Conservation (phyloP, 2,113 vertebrate genomes). For the Pseudonaja textilis region DNA sequence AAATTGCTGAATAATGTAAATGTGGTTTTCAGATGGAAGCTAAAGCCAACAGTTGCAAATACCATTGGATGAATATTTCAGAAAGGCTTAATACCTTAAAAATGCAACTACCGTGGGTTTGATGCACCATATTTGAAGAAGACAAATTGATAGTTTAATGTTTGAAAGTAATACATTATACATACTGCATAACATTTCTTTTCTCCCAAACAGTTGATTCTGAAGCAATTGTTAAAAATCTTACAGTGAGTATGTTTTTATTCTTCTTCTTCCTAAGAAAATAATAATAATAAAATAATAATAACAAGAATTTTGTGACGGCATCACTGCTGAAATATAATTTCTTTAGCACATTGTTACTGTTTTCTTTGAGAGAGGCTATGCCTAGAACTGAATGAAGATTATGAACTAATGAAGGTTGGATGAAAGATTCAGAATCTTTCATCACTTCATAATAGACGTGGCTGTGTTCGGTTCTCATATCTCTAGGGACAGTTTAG, state of each 20-base stretch:
- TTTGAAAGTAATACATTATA: background rate
- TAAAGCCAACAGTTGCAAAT: background rate
- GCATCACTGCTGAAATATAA: background rate
- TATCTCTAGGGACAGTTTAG: background rate
- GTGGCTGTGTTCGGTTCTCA: background rate
- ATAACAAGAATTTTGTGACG: background rate
- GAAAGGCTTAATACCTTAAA: background rate
- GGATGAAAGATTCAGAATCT: background rate
- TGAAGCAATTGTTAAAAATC: conserved; percentile 84
- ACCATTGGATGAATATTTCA: background rate
- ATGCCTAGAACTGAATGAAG: background rate
- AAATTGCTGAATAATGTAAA: background rate
- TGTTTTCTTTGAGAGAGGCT: background rate
- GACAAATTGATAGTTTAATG: background rate
- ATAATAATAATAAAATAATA: conserved; percentile 1
- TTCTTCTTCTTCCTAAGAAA: conserved; percentile 14
- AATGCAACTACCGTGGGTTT: background rate
- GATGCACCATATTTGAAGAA: background rate
- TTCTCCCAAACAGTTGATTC: conserved; percentile 83
- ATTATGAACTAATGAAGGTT: background rate
- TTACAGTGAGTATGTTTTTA: conserved; percentile 84
- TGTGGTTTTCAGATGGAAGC: background rate
- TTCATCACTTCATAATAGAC: background rate
- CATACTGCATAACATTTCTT: background rate
- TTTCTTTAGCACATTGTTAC: background rate